Evolutionary conservation across 2,113 vertebrate genomes (phyloP), one percentile per base, ranked within the genome.

Genomic region (Gracilinanus agilis): DNA sequence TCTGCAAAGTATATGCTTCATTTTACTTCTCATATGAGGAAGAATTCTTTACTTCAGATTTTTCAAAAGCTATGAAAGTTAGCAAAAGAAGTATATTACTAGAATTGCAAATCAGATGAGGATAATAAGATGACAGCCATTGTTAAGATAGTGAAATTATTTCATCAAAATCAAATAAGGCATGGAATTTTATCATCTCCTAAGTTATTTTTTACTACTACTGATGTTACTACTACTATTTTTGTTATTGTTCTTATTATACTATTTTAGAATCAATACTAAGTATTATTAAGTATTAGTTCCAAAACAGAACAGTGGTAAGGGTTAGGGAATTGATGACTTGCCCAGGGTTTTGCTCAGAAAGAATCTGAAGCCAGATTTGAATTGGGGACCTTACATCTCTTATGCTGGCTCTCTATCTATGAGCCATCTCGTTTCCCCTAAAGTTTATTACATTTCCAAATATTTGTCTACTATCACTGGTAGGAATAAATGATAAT

Each of bases 131-230:
- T 97, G 92, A 95, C 92, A 98, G 89, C 54, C 96, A 92, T 94
- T 97, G 56, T 96, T 98, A 97, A 97, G 94, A 98, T 56, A 56
- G 92, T 96, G 93, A 97, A n/a, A 97, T 96, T 96, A 97, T 95
- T 97, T 98, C 75, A 95, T 95, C 96, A 97, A 83, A 96, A 93
- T 44, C 90, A 97, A 97, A 96, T 55, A 96, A 97, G 97, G 27
- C n/a, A 97, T 90, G 90, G 93, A 91, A 95, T 96, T 90, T 92
- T 40, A 96, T 24, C 54, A 83, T 3, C 96, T 96, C 88, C 24
- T 13, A 29, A 89, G 56, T 19, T 25, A 49, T 49, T 49, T 49
- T 49, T 49, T 49, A 49, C 49, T 49, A 49, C 49, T 49, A 49
- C 49, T 49, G n/a, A n/a, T n/a, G n/a, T 49, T 49, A 49, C 49